These are phyloP conservation scores for Zaprionus africanus DNA, from an alignment of 1,140 invertebrate genomes.

Conservation along the genomic window DNA sequence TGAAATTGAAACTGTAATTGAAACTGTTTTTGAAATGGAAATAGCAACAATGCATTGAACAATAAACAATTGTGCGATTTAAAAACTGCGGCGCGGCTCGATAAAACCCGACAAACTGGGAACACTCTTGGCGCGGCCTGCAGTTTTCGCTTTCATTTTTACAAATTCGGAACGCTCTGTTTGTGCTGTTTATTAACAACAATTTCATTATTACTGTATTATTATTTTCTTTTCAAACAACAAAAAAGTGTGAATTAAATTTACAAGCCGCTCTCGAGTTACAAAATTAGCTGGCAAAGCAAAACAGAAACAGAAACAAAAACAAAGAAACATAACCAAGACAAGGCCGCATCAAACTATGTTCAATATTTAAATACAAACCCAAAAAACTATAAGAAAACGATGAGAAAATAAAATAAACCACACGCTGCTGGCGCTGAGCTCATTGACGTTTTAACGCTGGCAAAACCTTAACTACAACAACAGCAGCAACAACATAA, in stretches of 20 bases:
- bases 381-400: slow-evolving; percentile 36
- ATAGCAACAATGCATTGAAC: slow-evolving; percentile 45
- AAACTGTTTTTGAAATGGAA: slow-evolving; percentile 13
- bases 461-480: slow-evolving; percentile 48
- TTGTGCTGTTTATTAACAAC: slow-evolving; percentile 64
- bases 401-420: slow-evolving; percentile 34
- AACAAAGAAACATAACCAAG: slow-evolving; percentile 47
- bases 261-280: slow-evolving; percentile 29
- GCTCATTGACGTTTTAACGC: slow-evolving; percentile 35
- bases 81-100: not conserved
- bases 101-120: slow-evolving; percentile 14
- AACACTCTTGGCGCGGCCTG: slow-evolving; percentile 5
- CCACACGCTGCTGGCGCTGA: slow-evolving; percentile 16
- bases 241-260: slow-evolving; percentile 58
- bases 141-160: slow-evolving; percentile 69
- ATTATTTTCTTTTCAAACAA: not conserved
- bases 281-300: slow-evolving; percentile 18
- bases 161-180: slow-evolving; percentile 46
- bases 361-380: slow-evolving; percentile 32
- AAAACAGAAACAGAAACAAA: slow-evolving; percentile 28
- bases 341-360: slow-evolving; percentile 59
- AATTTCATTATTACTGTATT: slow-evolving; percentile 38
- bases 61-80: slow-evolving; percentile 30
- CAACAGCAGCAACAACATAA: slow-evolving; percentile 33
- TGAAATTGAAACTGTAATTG: slow-evolving; percentile 18